These are phyloP conservation scores for Saiga tatarica DNA, from an alignment of 2,113 vertebrate genomes.

Conservation along the genomic window DNA sequence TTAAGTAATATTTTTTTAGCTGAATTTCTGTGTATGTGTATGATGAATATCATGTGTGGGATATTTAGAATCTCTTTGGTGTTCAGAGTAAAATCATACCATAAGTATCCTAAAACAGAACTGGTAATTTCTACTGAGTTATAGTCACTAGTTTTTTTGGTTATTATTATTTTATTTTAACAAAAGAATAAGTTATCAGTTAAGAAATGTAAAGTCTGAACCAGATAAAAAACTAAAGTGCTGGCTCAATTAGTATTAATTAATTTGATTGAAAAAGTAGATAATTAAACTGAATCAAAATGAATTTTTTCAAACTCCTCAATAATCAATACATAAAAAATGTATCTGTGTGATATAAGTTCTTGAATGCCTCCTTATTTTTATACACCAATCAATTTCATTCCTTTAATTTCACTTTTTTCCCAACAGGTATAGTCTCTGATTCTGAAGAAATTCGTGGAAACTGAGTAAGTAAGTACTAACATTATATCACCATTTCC, in stretches of 20 bases:
- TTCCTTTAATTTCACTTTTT: neutral
- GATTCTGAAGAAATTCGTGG: neutral
- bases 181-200: neutral
- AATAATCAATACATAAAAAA: neutral
- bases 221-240: neutral
- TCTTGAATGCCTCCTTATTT: neutral
- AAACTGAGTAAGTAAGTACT: neutral
- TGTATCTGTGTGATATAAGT: neutral
- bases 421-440: neutral
- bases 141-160: neutral
- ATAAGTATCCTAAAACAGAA: neutral
- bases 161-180: neutral
- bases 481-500: neutral
- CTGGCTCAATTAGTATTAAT: neutral
- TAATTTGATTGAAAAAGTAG: neutral
- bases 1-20: neutral
- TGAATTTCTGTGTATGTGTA: neutral
- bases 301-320: neutral
- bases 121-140: neutral
- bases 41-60: neutral
- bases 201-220: neutral
- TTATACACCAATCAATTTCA: neutral
- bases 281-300: neutral
- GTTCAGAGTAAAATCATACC: neutral
- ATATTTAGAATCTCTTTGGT: neutral